Percentiles rank a stretch among this genome's conserved stretches.
These are phyloP conservation scores for Tipula confusa DNA, from an alignment of 2,888 invertebrate genomes.

Conservation along the genomic window DNA sequence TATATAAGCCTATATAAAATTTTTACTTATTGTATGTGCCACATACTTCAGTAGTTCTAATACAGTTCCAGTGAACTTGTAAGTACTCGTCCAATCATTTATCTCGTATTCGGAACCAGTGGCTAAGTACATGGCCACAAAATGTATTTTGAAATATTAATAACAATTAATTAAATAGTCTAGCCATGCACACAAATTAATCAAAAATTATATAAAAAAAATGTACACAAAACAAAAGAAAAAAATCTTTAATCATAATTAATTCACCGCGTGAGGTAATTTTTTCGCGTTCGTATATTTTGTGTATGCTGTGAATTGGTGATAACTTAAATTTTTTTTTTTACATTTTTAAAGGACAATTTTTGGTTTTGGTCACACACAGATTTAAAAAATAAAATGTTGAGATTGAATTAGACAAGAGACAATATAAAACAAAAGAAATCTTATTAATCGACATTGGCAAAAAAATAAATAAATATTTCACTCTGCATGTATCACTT, in stretches of 20 bases:
- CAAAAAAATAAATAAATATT: neutral
- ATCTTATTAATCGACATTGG: slow-evolving; percentile 16
- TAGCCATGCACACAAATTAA: neutral
- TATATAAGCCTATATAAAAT: too few relatives aligned
- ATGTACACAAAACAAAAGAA: neutral
- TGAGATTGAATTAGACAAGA: neutral
- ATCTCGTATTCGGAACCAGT: too few relatives aligned
- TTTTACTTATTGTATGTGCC: too few relatives aligned
- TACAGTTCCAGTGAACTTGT: too few relatives aligned
- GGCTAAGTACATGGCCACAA: neutral
- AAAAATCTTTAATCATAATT: slow-evolving; percentile 12
- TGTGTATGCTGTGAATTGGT: neutral
- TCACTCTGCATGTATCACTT: neutral
- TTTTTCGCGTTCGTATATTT: neutral
- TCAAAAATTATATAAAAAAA: neutral
- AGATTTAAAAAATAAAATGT: neutral
- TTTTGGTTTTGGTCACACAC: neutral
- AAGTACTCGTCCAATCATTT: too few relatives aligned
- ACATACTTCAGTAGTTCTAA: too few relatives aligned
- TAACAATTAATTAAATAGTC: neutral
- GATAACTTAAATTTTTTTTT: too few relatives aligned
- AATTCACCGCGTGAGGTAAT: slow-evolving; percentile 3
- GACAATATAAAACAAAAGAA: neutral
- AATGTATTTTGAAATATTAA: neutral
- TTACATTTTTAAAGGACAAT: neutral